These are phyloP conservation scores for Hydroisotoma schaefferi DNA, from an alignment of 2,888 invertebrate species.

Conservation along the genomic window DNA sequence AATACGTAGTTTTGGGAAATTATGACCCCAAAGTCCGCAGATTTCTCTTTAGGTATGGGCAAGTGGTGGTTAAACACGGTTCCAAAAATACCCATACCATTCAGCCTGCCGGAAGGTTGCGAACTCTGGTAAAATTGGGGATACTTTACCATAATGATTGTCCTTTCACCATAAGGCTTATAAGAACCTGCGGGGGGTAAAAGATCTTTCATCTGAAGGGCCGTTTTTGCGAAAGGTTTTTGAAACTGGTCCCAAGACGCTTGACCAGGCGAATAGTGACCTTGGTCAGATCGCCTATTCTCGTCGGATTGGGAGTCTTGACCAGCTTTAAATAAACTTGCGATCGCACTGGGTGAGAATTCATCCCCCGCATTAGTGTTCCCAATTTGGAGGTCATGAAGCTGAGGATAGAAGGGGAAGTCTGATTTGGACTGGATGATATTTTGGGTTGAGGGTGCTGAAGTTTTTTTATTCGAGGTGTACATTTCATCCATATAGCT, in stretches of 20 bases:
- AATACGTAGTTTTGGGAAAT: slow-evolving; percentile 23
- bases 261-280: too few relatives aligned
- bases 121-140: too few relatives aligned
- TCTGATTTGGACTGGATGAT: not conserved
- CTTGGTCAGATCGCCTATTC: not conserved
- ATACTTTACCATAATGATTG: slow-evolving; percentile 30
- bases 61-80: slow-evolving; percentile 4
- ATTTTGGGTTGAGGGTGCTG: not conserved
- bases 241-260: too few relatives aligned
- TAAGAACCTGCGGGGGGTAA: slow-evolving; percentile 26
- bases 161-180: slow-evolving; percentile 24
- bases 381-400: not conserved
- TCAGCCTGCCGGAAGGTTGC: too few relatives aligned
- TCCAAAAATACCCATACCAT: too few relatives aligned
- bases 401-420: too few relatives aligned
- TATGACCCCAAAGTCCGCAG: slow-evolving; percentile 25
- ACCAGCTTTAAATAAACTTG: too few relatives aligned
- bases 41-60: not conserved
- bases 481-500: not conserved
- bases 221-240: not conserved
- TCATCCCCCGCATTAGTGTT: not conserved
- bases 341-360: not conserved
- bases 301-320: not conserved
- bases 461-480: not conserved
- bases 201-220: slow-evolving; percentile 14